Base-by-base conservation (phyloP, 2,113 vertebrate genomes). In the Cyanistes caeruleus region DNA sequence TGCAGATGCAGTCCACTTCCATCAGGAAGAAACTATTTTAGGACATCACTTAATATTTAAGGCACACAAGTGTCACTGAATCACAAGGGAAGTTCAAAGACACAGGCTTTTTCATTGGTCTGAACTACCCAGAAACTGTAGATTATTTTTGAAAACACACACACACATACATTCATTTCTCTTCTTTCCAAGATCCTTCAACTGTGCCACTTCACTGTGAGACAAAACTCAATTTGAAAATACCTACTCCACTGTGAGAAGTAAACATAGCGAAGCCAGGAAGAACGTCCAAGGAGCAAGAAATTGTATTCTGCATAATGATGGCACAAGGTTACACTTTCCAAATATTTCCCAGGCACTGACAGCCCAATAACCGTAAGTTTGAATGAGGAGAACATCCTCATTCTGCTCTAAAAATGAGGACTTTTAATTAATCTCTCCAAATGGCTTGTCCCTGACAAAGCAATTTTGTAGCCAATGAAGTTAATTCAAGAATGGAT, bases 391-490 rank as follows among this genome's bases (percentile, higher is more conserved):
- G 22, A 89, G 44, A 95, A 94, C 73, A 93, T 74, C 65, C 82
- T 85, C 62, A 79, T 79, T 89, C 73, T 73, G 30, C 22, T 89
- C 80, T 75, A 49, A 70, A 82, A 94, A 80, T 62, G 55, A 46
- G 10, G 37, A 49, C 88, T 90, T 84, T 87, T 94, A 97, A 97
- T 96, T 96, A 97, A 97, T 86, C 86, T 97, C 76, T 80, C 67
- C 70, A 84, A 30, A 49, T 87, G 64, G 51, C 55, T 96, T 95
- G 81, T 95, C 48, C 70, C 93, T 96, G 95, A 96, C 88, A 92
- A 90, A 89, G 78, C 84, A 94, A 59, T 94, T 96, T 77, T 59
- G 70, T 94, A 97, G 93, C 82, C 86, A 93, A 81, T 8, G 15
- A 81, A 95, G 85, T 94, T 95, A 92, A 91, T 89, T 92, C 88